phyloP scores from a whole-genome alignment of 2,113 vertebrate genomes.

The Zosterops borbonicus region DNA sequence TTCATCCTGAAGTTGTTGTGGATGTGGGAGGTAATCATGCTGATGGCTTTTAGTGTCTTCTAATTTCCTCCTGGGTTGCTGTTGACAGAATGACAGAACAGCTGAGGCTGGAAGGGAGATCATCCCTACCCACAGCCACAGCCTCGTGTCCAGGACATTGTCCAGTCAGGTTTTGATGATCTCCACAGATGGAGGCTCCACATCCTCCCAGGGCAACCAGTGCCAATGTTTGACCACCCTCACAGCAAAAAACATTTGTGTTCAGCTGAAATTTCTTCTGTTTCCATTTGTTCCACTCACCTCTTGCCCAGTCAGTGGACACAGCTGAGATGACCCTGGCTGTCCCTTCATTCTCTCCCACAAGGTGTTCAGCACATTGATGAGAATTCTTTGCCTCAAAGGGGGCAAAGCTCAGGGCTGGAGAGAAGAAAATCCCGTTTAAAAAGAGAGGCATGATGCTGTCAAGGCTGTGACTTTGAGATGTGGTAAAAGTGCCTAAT shows the following conservation, averaged over 20 bases:
- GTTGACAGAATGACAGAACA: background rate
- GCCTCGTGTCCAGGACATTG: background rate
- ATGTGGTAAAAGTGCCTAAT: background rate
- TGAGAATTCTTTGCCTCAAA: background rate
- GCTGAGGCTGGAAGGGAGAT: background rate
- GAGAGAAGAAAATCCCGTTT: background rate
- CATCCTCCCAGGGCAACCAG: background rate
- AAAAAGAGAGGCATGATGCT: background rate
- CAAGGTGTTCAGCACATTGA: background rate
- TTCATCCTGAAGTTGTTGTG: background rate
- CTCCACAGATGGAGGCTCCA: background rate
- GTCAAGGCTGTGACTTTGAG: background rate
- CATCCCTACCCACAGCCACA: background rate
- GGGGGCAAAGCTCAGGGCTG: background rate
- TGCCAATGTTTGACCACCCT: background rate
- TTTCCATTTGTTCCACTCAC: accelerated
- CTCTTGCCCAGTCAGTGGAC: background rate
- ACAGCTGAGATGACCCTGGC: background rate
- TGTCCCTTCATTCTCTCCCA: background rate
- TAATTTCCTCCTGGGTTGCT: background rate
- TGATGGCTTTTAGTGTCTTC: background rate
- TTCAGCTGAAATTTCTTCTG: background rate
- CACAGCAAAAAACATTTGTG: background rate
- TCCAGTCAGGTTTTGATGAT: background rate
- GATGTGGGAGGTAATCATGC: background rate